Percentiles rank a stretch among this genome's conserved stretches.
phyloP scores from a whole-genome alignment of 2,113 vertebrate species.

The Tragelaphus strepsiceros region DNA sequence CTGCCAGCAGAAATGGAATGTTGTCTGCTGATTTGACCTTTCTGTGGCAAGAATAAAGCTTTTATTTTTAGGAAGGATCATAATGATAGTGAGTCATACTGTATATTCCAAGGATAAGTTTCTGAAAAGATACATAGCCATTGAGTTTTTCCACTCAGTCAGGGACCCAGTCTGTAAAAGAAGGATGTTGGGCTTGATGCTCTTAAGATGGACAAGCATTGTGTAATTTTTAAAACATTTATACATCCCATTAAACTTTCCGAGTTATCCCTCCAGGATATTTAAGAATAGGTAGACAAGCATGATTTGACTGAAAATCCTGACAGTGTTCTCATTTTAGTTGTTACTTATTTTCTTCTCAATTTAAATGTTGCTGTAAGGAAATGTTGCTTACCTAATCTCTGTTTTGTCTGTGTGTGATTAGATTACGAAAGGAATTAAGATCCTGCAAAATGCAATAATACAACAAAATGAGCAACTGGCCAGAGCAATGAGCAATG shows the following conservation, averaged over 20 bases:
- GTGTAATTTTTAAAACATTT: not conserved
- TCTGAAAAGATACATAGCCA: slow-evolving; percentile 18
- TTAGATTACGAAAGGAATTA: slow-evolving; percentile 86
- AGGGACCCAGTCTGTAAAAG: not conserved
- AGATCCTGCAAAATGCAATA: slow-evolving; percentile 85
- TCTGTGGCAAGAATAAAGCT: slow-evolving; percentile 48
- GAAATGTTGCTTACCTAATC: not conserved
- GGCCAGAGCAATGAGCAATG: slow-evolving; percentile 85
- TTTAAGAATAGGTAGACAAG: not conserved
- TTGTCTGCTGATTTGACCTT: slow-evolving; percentile 50
- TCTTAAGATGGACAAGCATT: not conserved
- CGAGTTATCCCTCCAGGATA: not conserved
- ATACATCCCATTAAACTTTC: not conserved
- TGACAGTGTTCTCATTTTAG: not conserved
- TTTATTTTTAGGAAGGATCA: slow-evolving; percentile 9
- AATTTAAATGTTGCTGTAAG: not conserved
- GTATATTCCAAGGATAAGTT: not conserved
- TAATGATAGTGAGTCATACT: slow-evolving; percentile 11
- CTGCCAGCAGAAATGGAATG: slow-evolving; percentile 47
- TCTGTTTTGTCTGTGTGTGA: slow-evolving; percentile 9
- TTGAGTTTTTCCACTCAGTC: not conserved
- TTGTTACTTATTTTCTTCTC: not conserved
- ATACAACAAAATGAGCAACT: slow-evolving; percentile 87
- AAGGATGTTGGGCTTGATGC: not conserved
- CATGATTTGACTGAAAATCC: slow-evolving; percentile 42